phyloP scores from a whole-genome alignment of 2,113 vertebrate species.

The Nerophis lumbriciformis region DNA sequence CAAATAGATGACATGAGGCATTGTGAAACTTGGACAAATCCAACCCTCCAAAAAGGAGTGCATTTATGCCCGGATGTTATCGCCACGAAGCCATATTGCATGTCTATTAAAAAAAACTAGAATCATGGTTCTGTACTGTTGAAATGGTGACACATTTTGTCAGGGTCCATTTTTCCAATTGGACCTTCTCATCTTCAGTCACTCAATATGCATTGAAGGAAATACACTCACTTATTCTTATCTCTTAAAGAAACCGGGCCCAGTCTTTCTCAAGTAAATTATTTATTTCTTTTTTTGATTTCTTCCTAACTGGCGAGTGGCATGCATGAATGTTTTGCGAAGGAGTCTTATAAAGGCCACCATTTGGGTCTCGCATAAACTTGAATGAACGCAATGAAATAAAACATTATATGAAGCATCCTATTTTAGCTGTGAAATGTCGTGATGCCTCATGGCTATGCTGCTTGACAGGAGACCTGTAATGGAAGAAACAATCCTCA shows the following conservation, averaged over 20 bases:
- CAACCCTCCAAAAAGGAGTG: conserved; percentile 13
- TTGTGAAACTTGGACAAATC: conserved; percentile 13
- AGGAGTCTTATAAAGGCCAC: conserved; percentile 2
- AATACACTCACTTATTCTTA: conserved; percentile 18
- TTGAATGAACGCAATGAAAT: not conserved
- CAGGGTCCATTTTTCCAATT: conserved; percentile 37
- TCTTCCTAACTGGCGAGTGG: conserved; percentile 1
- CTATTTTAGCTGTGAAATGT: not conserved
- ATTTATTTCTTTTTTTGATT: conserved; percentile 25
- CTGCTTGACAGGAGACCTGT: not conserved
- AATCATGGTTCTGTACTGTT: conserved; percentile 33
- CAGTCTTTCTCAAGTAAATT: not conserved
- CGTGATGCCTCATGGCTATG: not conserved
- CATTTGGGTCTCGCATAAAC: conserved; percentile 12
- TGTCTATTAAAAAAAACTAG: conserved; percentile 16
- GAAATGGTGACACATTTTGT: conserved; percentile 24
- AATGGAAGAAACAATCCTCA: not conserved
- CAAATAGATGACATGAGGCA: conserved; percentile 22
- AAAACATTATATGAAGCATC: not conserved
- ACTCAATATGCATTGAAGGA: conserved; percentile 15
- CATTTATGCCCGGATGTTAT: conserved; percentile 29
- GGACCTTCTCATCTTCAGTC: conserved; percentile 34
- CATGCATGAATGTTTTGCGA: conserved; percentile 3
- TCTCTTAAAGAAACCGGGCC: conserved; percentile 11
- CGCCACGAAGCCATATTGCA: conserved; percentile 26